Base-by-base conservation (phyloP, 2,797 vertebrate species). In the Cheirogaleus major region DNA sequence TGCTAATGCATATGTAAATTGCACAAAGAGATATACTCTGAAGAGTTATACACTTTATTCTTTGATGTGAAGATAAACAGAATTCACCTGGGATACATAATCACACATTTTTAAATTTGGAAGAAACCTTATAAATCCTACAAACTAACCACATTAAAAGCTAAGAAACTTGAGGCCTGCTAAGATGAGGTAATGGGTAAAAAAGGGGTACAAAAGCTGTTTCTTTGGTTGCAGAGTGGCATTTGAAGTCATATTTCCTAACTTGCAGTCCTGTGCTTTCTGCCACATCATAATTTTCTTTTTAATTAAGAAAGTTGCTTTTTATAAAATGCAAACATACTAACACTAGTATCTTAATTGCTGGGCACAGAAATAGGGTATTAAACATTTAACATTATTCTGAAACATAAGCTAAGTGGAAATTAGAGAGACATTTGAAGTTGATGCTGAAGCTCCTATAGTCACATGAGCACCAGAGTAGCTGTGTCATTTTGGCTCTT, bases 361-460 rank as follows among this genome's bases (percentile, higher is more conserved):
- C 27, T 89, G 11, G 57, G 43, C 17, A 67, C 23, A 89, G 69
- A 90, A 65, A 69, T 20, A 38, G 27, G 32, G 12, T 80, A 73
- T 41, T 72, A 67, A 86, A 50, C 5, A n/a, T 57, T 73, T 63
- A 92, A 2, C 6, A 57, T 8, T 63, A 20, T 91, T 96, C 38
- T 83, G 14, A 84, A 94, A 55, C 87, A 63, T 5, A 82, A 92
- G 4, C 59, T 41, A 32, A 95, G 45, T 76, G 43, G 80, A 92
- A 92, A 76, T 92, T 86, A 82, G 25, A 85, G n/a, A 50, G 55
- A 59, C n/a, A 61, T 76, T 93, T 88, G 38, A 90, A 94, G 57
- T 67, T 84, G 65, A 38, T 38, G 30, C 50, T 88, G 63, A 50
- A 43, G 12, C 18, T 82, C 23, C 14, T 82, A 4, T 32, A 43